phyloP scores from a whole-genome alignment of 2,113 vertebrate genomes.

The human region DNA sequence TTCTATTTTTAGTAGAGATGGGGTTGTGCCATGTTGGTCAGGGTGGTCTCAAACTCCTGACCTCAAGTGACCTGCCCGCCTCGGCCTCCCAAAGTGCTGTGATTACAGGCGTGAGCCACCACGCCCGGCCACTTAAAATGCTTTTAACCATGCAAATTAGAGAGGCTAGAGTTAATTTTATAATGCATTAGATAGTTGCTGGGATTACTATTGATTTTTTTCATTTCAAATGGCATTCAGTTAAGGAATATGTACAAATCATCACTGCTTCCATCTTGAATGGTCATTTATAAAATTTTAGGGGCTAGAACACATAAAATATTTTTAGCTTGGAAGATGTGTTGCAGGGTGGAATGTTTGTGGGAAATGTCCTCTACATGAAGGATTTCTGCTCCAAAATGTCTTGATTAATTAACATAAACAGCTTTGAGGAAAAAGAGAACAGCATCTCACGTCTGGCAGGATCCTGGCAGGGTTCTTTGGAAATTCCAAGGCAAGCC shows the following conservation, averaged over 20 bases:
- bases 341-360: constrained; percentile 20
- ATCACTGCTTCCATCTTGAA: neutral
- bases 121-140: neutral
- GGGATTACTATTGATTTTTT: constrained; percentile 41
- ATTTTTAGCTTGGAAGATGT: constrained; percentile 31
- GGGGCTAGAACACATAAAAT: neutral
- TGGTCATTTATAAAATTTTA: constrained; percentile 3
- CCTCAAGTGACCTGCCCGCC: no score
- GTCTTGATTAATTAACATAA: constrained; percentile 49
- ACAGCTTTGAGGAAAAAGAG: constrained; percentile 31
- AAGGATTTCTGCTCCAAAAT: constrained; percentile 37
- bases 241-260: constrained; percentile 6
- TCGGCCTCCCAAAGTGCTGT: no score
- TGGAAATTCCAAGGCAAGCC: constrained; percentile 53
- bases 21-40: no score
- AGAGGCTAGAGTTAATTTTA: constrained; percentile 31
- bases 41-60: no score
- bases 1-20: no score
- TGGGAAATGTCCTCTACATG: constrained; percentile 39
- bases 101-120: no score
- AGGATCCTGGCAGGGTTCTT: constrained; percentile 11
- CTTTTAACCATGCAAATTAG: constrained; percentile 45
- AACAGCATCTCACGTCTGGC: neutral
- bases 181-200: constrained; percentile 42
- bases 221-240: neutral